phyloP scores from a whole-genome alignment of 2,888 invertebrate genomes.

The Ormyrus rosae region DNA sequence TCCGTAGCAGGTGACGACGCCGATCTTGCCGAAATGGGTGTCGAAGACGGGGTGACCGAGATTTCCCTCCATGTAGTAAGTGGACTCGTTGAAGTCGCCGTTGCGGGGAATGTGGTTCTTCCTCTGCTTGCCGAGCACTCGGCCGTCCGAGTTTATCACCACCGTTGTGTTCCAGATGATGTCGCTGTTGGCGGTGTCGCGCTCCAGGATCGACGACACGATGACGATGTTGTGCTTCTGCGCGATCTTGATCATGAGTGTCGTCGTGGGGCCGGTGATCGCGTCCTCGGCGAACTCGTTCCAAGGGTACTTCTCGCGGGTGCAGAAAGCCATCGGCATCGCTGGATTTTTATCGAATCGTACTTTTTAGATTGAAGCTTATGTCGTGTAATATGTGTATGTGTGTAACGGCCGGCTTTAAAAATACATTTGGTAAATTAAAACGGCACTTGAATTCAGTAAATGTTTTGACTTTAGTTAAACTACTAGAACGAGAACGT shows the following conservation, averaged over 20 bases:
- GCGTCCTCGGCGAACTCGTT: conserved; percentile 95
- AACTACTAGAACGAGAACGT: too few species aligned
- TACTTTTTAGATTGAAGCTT: too few species aligned
- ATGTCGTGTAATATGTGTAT: too few species aligned
- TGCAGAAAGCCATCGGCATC: conserved; percentile 99
- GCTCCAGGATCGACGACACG: conserved; percentile 94
- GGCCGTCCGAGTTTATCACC: conserved; percentile 90
- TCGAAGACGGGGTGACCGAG: conserved; percentile 96
- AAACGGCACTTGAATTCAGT: too few species aligned
- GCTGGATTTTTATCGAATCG: conserved; percentile 76
- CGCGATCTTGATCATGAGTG: conserved; percentile 85
- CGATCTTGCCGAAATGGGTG: conserved; percentile 91
- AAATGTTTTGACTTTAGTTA: too few species aligned
- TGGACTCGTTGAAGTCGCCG: conserved; percentile 94
- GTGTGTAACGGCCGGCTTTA: too few species aligned
- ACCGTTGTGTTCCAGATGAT: conserved; percentile 97
- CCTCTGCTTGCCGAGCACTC: conserved; percentile 89
- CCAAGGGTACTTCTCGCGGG: conserved; percentile 95
- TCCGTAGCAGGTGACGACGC: conserved; percentile 97
- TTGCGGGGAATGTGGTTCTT: conserved; percentile 99
- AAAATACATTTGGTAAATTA: too few species aligned
- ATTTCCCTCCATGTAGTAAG: conserved; percentile 95
- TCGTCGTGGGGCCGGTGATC: conserved; percentile 88
- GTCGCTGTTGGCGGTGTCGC: conserved; percentile 88
- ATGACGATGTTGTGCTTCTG: conserved; percentile 92